These are phyloP conservation scores for Spea multiplicata DNA, from an alignment of 2,113 vertebrate genomes.

Conservation along the genomic window DNA sequence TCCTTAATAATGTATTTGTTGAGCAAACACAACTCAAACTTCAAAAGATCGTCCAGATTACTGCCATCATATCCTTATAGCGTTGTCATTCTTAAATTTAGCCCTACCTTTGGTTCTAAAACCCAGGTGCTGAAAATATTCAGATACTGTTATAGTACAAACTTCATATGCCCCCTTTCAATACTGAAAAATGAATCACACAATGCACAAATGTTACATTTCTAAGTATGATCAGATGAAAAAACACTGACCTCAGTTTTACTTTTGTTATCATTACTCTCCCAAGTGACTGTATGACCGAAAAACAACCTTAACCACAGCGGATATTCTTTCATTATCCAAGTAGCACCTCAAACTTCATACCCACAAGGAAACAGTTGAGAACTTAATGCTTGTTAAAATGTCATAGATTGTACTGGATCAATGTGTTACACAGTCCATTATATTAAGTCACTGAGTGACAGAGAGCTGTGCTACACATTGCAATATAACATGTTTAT, in stretches of 20 bases:
- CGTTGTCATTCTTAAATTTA: too few relatives aligned
- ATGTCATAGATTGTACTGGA: background rate
- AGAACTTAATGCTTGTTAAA: conserved; percentile 25
- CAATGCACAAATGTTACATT: too few relatives aligned
- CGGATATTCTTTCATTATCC: conserved; percentile 5
- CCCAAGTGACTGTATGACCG: conserved; percentile 7
- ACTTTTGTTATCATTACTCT: conserved; percentile 14
- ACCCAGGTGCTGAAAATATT: too few relatives aligned
- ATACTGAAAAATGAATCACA: too few relatives aligned
- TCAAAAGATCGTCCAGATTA: too few relatives aligned
- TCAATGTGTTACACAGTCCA: background rate
- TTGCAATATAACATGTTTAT: background rate
- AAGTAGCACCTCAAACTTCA: background rate
- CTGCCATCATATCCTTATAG: too few relatives aligned
- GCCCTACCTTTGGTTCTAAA: too few relatives aligned
- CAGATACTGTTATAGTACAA: too few relatives aligned
- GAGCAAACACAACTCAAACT: too few relatives aligned
- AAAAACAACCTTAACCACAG: conserved; percentile 25
- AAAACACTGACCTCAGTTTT: conserved; percentile 4
- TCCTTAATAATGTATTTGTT: too few relatives aligned
- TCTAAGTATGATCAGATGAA: background rate
- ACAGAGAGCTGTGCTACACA: background rate
- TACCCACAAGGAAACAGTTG: conserved; percentile 10
- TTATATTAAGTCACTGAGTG: background rate
- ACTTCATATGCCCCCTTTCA: too few relatives aligned